These are phyloP conservation scores for Molanna angustata DNA, from an alignment of 2,888 invertebrate species.

Conservation along the genomic window DNA sequence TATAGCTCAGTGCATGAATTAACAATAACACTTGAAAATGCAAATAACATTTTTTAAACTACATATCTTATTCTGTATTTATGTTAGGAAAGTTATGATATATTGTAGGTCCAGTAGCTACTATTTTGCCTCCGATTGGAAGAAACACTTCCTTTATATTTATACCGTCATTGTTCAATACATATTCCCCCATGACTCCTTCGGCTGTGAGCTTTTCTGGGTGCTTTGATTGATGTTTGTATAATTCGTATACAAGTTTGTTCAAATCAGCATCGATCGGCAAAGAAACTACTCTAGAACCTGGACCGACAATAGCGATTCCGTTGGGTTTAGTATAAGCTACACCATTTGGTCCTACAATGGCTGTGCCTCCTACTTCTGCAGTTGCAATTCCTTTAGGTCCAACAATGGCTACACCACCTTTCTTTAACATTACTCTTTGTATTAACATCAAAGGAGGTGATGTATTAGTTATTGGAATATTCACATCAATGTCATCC, in stretches of 20 bases:
- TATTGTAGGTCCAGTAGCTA: slow-evolving; percentile 72
- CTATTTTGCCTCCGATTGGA: slow-evolving; percentile 64
- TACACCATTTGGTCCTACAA: slow-evolving; percentile 75
- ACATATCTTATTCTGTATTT: too few species aligned
- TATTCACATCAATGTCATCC: too few species aligned
- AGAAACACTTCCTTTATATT: slow-evolving; percentile 46
- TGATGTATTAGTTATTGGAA: too few species aligned
- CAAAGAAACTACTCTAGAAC: slow-evolving; percentile 67
- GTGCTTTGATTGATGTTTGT: slow-evolving; percentile 32
- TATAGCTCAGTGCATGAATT: too few species aligned
- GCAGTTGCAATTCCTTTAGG: slow-evolving; percentile 81
- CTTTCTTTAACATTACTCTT: slow-evolving; percentile 57
- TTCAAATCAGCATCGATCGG: slow-evolving; percentile 61
- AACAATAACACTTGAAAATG: too few species aligned
- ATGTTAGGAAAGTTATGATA: slow-evolving; percentile 54
- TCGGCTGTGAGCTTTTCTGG: slow-evolving; percentile 27
- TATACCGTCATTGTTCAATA: slow-evolving; percentile 38
- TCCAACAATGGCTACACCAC: slow-evolving; percentile 78
- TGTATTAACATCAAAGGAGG: too few species aligned
- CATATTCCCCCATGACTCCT: slow-evolving; percentile 22
- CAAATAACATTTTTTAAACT: too few species aligned
- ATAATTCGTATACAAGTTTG: slow-evolving; percentile 44
- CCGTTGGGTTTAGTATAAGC: slow-evolving; percentile 75
- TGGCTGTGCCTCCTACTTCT: slow-evolving; percentile 75
- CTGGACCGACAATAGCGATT: slow-evolving; percentile 72